Evolutionary conservation across 2,113 vertebrate genomes (phyloP).

Genomic region (Oxygymnocypris stewartii): DNA sequence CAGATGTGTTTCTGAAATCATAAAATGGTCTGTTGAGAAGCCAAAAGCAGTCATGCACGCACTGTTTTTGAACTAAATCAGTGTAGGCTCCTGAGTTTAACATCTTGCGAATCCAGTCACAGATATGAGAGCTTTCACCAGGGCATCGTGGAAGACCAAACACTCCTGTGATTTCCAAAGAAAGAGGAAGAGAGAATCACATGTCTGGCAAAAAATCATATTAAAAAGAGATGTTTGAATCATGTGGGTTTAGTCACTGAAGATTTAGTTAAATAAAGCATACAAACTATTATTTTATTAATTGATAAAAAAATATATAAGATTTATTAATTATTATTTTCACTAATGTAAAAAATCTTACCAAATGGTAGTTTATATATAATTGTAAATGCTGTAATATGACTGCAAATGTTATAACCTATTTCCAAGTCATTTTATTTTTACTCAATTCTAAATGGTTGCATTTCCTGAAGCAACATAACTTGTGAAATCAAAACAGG

Average conservation of each 20-base stretch:
- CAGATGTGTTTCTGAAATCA: background rate
- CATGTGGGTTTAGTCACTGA: background rate
- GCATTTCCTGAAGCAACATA: background rate
- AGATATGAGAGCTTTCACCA: constrained; percentile 86
- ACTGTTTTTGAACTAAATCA: constrained; percentile 83
- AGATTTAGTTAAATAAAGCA: too few species aligned
- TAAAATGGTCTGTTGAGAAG: background rate
- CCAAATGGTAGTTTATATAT: background rate
- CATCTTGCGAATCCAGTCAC: constrained; percentile 87
- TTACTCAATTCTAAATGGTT: background rate
- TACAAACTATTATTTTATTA: too few species aligned
- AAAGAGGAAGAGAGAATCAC: constrained; percentile 27
- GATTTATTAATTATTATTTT: background rate
- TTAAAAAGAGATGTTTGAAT: background rate
- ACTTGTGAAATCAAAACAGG: background rate
- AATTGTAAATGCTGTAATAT: background rate
- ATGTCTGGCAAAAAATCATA: background rate
- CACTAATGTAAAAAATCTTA: background rate
- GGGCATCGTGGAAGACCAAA: constrained; percentile 92
- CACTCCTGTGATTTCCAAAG: constrained; percentile 76
- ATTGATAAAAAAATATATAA: too few species aligned
- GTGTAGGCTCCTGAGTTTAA: constrained; percentile 86
- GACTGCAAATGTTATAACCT: background rate
- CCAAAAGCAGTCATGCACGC: constrained; percentile 55
- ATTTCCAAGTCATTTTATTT: background rate